Percentiles rank a stretch among this genome's conserved stretches.
These are phyloP conservation scores for Drosophila athabasca DNA, from an alignment of 1,140 invertebrate genomes.

Conservation along the genomic window DNA sequence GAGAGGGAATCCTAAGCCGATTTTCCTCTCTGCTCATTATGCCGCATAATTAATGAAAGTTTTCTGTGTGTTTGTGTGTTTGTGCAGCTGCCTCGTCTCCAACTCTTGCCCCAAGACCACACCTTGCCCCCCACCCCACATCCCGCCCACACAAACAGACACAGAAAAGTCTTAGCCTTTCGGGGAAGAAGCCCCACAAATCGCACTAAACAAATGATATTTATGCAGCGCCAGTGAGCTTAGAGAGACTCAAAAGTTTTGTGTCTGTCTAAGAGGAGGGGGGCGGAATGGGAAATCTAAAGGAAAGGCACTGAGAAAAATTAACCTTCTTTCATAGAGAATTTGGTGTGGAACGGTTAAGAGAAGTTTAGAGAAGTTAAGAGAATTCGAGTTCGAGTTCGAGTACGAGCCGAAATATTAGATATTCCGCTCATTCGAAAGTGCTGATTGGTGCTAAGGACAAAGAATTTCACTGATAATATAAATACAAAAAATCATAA, in stretches of 20 bases:
- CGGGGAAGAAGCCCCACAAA: constrained; percentile 39
- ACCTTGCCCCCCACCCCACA: not conserved
- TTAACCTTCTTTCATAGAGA: too few species aligned
- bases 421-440: too few species aligned
- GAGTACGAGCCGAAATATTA: too few species aligned
- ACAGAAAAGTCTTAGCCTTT: not conserved
- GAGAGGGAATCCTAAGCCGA: constrained; percentile 17
- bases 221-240: constrained; percentile 56
- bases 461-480: too few species aligned
- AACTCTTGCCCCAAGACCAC: not conserved
- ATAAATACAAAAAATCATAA: too few species aligned
- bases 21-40: constrained; percentile 35
- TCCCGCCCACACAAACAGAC: not conserved
- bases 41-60: constrained; percentile 72
- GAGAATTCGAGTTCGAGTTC: too few species aligned
- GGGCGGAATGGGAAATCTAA: not conserved
- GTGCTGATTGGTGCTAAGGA: too few species aligned
- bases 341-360: too few species aligned
- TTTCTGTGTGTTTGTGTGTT: constrained; percentile 28
- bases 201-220: constrained; percentile 68
- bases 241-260: constrained; percentile 64
- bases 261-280: not conserved
- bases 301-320: too few species aligned
- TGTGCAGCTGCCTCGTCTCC: constrained; percentile 48
- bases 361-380: too few species aligned